Percentiles rank a stretch among this genome's conserved stretches.
These are phyloP conservation scores for Diplosoma virens DNA, from an alignment of 23 tunicate species.

Conservation along the genomic window DNA sequence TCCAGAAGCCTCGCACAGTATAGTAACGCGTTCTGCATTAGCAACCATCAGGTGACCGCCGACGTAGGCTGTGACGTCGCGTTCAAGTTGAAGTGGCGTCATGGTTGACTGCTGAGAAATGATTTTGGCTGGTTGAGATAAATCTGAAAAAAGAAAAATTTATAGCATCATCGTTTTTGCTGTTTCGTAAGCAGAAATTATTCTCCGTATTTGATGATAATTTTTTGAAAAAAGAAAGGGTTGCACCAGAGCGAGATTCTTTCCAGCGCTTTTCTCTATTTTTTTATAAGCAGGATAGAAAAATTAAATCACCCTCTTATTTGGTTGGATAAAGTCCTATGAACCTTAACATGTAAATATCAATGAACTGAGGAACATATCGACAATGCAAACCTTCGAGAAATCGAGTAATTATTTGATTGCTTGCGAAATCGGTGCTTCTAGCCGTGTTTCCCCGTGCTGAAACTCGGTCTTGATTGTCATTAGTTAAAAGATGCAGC, in stretches of 20 bases:
- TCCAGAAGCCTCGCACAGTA: conserved; percentile 84
- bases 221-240: no score
- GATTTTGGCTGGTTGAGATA: not conserved
- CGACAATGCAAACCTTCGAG: no score
- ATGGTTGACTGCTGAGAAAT: conserved; percentile 36
- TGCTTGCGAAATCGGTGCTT: not conserved
- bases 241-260: no score
- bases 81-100: conserved; percentile 54
- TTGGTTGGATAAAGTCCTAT: no score
- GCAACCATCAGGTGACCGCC: conserved; percentile 72
- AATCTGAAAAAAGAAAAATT: not conserved
- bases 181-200: no score
- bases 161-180: no score
- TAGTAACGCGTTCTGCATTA: conserved; percentile 60
- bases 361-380: no score
- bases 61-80: conserved; percentile 70
- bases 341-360: no score
- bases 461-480: not conserved
- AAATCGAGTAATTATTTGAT: not conserved
- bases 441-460: not conserved
- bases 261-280: no score
- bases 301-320: no score
- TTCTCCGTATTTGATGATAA: no score
- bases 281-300: no score
- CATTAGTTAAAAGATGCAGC: not conserved